Evolutionary conservation across 37 sponge, comb jelly and placozoan genomes (phyloP).

Genomic region (Diacarnus erythraeanus): DNA sequence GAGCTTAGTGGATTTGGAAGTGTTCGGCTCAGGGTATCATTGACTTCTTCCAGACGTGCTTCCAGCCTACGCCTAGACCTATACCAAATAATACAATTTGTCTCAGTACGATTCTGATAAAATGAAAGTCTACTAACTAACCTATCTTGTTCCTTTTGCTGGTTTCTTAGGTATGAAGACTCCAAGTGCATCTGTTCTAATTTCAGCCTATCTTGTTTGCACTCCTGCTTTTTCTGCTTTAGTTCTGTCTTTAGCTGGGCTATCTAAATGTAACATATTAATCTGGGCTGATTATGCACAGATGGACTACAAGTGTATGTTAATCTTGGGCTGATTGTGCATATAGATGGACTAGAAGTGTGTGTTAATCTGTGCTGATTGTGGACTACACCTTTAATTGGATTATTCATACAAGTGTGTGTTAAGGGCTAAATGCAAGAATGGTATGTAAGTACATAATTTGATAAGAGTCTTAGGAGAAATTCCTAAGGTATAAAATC

Average conservation of each 20-base stretch:
- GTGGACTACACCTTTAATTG: too few relatives aligned
- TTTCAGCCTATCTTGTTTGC: slow-evolving; percentile 38
- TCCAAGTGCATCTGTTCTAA: slow-evolving; percentile 37
- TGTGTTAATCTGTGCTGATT: too few relatives aligned
- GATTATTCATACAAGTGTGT: too few relatives aligned
- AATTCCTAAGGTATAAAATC: too few relatives aligned
- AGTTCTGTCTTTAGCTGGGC: slow-evolving; percentile 47
- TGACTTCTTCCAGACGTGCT: slow-evolving; percentile 50
- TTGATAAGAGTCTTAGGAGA: too few relatives aligned
- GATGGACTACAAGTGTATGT: too few relatives aligned
- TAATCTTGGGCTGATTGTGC: too few relatives aligned
- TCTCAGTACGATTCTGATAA: not conserved
- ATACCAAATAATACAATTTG: not conserved
- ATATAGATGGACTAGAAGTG: too few relatives aligned
- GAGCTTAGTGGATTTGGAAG: not conserved
- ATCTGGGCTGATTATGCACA: too few relatives aligned
- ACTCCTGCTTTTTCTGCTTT: slow-evolving; percentile 19
- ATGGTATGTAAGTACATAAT: too few relatives aligned
- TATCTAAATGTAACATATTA: slow-evolving; percentile 32
- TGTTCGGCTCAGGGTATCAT: slow-evolving; percentile 37
- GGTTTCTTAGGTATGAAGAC: slow-evolving; percentile 24
- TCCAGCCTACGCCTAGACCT: slow-evolving; percentile 23
- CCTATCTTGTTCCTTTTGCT: slow-evolving; percentile 59
- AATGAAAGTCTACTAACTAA: not conserved
- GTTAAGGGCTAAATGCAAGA: too few relatives aligned